Base-by-base conservation (phyloP, 1,140 invertebrate species). In the Platyscapa corneri region DNA sequence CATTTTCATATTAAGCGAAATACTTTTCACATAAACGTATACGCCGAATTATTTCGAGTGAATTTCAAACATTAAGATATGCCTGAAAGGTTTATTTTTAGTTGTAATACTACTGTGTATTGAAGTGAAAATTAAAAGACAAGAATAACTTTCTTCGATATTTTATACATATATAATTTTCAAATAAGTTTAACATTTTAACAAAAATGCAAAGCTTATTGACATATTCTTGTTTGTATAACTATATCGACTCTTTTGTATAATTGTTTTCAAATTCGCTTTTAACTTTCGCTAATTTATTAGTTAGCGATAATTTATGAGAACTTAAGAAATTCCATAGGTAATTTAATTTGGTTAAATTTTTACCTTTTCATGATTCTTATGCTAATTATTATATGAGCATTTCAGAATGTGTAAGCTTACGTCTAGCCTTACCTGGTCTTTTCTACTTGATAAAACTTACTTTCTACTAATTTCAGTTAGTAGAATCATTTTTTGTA, bases 31-130 rank as follows among this genome's bases (percentile, higher is more conserved):
- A 83, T 77, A 56, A 65, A 12, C 67, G 72, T 70, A 20, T 30
- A 70, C 39, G 60, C 75, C 74, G 32, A 83, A 83, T 77, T 65
- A 77, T 83, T 75, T 77, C 60, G 65, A 83, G 74, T 83, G 53
- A 37, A 32, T 76, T 83, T 76, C 42, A 53, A 82, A 82, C 79
- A 72, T 72, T 49, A 53, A 72, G 46, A 49, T 74, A 74, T 32
- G 37, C 20, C 27, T 74, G 37, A 74, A 42, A 74, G 23, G 10
- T 72, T 82, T 82, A 82, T 83, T 83, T 76, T 83, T 83, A 83
- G 81, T 32, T 39, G 23, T 23, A 67, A 80, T 72, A 82, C 60
- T 53, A 72, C 42, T 72, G 30, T 67, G 27, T 76, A 83, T 83
- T 49, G 56, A 77, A 56, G 37, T 60, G 56, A 67, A 67, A 83